Conservation (phyloP, 2,888 invertebrate genomes). For the Alcis repandata region DNA sequence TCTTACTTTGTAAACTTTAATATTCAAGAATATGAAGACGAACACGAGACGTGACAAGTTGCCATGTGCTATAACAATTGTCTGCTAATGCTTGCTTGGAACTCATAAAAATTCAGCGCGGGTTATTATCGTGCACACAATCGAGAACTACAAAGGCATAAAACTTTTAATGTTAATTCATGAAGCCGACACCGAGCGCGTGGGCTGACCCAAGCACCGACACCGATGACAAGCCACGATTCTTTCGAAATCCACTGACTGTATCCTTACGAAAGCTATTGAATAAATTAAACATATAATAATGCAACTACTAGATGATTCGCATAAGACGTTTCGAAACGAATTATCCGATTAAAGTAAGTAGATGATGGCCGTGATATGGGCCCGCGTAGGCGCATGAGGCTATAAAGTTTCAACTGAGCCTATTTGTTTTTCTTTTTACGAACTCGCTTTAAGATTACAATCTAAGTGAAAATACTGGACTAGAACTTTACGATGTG, state of each 20-base stretch:
- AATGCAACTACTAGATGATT: constrained; percentile 54
- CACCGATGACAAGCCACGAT: constrained; percentile 57
- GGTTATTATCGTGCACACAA: constrained; percentile 33
- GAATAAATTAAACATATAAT: constrained; percentile 59
- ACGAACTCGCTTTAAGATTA: constrained; percentile 47
- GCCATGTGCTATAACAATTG: background rate
- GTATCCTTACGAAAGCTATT: constrained; percentile 55
- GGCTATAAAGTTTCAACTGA: constrained; percentile 54
- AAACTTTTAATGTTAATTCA: constrained; percentile 54
- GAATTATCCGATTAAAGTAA: constrained; percentile 59
- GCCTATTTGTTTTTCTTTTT: constrained; percentile 59
- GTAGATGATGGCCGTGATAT: constrained; percentile 60
- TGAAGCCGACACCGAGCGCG: constrained; percentile 52
- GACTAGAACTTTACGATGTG: constrained; percentile 47
- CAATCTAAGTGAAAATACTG: constrained; percentile 56
- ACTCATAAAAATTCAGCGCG: constrained; percentile 29
- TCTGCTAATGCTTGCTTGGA: constrained; percentile 8
- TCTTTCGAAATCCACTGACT: constrained; percentile 55
- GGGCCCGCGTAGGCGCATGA: constrained; percentile 59
- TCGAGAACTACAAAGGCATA: constrained; percentile 41
- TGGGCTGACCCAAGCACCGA: constrained; percentile 59
- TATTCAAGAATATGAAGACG: background rate
- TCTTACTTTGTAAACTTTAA: constrained; percentile 6
- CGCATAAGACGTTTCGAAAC: constrained; percentile 60
- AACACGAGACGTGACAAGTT: background rate